Base-by-base conservation (phyloP, 2,113 vertebrate species). In the Pterocles gutturalis region DNA sequence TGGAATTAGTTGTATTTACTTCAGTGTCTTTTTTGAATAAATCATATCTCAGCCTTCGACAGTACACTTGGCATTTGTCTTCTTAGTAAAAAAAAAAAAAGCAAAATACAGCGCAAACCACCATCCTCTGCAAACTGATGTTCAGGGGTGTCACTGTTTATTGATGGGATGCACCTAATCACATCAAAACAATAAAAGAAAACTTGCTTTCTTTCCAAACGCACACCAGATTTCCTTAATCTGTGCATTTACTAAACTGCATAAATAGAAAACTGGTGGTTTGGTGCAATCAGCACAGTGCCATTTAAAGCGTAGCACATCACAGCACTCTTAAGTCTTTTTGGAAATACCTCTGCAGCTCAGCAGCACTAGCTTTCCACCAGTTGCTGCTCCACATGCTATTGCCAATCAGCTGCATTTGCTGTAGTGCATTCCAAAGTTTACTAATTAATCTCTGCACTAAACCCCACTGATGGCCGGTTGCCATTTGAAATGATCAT, bases 331-430 rank as follows among this genome's bases (percentile, higher is more conserved):
- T 94, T 96, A 98, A 98, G 96, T 87, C 96, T 90, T 97, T 98
- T 97, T 98, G 96, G 95, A 98, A 98, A 98, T 97, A 93, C 93
- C 77, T 97, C 81, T 91, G 95, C 92, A 90, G 77, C 91, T 86
- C 76, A 89, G 94, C 93, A 97, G 95, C 83, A 88, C 84, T 55
- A 67, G 89, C 95, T 65, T 96, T 96, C 94, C 96, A 96, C 94
- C 98, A 98, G 98, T 98, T 99, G 98, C 98, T 98, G 92, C 96
- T 95, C 97, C 99, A 99, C 98, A 96, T 99, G 99, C 97, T 98
- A 88, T 94, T 98, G 98, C 98, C 99, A 99, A 98, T 99, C 99
- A 99, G 97, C 75, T 96, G 87, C 97, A 97, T 97, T 97, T 98
- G 97, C 96, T 96, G 92, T 93, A 96, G 94, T 51, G 82, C 96